Conservation (phyloP, 2,888 invertebrate genomes). For the Linnaemya vulpina region DNA sequence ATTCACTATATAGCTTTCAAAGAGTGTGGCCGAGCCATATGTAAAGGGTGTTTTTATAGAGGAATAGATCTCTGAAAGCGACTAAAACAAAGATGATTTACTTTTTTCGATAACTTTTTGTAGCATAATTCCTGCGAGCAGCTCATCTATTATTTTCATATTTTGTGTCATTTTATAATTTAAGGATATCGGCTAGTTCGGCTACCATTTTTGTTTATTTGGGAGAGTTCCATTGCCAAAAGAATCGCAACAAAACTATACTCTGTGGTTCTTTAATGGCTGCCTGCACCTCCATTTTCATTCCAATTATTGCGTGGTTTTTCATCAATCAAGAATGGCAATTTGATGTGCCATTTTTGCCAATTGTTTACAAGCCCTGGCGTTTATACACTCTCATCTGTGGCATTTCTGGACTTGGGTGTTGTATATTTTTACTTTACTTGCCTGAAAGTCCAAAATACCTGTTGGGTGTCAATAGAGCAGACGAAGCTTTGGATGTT, state of each 20-base stretch:
- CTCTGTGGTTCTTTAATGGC: conserved; percentile 79
- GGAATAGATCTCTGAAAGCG: too few relatives aligned
- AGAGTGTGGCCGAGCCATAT: too few relatives aligned
- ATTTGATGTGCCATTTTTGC: conserved; percentile 75
- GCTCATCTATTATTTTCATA: too few relatives aligned
- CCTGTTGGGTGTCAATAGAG: conserved; percentile 75
- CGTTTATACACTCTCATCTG: conserved; percentile 78
- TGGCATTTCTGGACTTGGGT: conserved; percentile 77
- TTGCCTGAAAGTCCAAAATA: conserved; percentile 82
- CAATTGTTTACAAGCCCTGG: conserved; percentile 79
- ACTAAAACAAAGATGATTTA: too few relatives aligned
- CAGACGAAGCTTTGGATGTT: conserved; percentile 76
- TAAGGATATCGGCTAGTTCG: conserved; percentile 83
- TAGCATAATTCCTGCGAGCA: too few relatives aligned
- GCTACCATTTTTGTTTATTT: conserved; percentile 84
- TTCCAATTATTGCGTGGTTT: conserved; percentile 79
- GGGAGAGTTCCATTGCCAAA: conserved; percentile 84
- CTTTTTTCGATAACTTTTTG: too few relatives aligned
- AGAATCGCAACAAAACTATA: conserved; percentile 82
- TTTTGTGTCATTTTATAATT: conserved; percentile 11
- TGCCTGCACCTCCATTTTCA: conserved; percentile 76
- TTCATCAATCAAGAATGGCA: conserved; percentile 79
- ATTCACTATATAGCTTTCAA: too few relatives aligned
- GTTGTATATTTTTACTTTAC: conserved; percentile 74
- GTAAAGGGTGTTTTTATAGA: too few relatives aligned